phyloP scores from a whole-genome alignment of 2,113 vertebrate species.

The Ochotona princeps region DNA sequence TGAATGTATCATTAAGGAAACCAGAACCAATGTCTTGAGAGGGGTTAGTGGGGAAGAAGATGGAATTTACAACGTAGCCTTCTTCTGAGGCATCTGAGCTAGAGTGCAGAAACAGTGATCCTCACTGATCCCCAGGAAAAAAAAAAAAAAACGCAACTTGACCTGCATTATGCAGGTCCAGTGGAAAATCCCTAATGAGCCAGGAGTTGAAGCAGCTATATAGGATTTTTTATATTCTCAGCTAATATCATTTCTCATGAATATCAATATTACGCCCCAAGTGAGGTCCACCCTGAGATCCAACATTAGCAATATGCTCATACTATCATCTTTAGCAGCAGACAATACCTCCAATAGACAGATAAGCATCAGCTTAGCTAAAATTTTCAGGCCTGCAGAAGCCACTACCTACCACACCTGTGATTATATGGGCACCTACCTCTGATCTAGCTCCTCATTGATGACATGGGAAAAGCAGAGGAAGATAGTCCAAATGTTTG shows the following conservation, averaged over 20 bases:
- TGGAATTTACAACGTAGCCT: background rate
- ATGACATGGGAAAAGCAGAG: too few relatives aligned
- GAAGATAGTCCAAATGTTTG: too few relatives aligned
- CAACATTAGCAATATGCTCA: background rate
- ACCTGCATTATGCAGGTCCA: background rate
- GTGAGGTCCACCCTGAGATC: background rate
- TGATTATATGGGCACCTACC: too few relatives aligned
- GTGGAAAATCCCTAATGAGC: constrained; percentile 27
- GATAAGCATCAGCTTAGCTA: background rate
- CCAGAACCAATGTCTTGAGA: background rate
- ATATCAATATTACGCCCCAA: background rate
- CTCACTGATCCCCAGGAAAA: background rate
- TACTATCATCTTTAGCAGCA: background rate
- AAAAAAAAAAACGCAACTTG: background rate
- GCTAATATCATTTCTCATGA: background rate
- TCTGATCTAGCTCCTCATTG: too few relatives aligned
- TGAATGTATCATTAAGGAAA: background rate
- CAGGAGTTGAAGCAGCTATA: background rate
- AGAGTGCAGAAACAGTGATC: background rate
- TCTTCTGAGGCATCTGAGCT: background rate
- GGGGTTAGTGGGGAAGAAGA: background rate
- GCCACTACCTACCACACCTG: too few relatives aligned
- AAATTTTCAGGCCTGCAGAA: background rate
- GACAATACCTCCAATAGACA: background rate
- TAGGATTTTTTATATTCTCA: background rate